Evolutionary conservation across 2,113 vertebrate genomes (phyloP), one percentile per base, ranked within the genome.

Genomic region (Phyllostomus hastatus): DNA sequence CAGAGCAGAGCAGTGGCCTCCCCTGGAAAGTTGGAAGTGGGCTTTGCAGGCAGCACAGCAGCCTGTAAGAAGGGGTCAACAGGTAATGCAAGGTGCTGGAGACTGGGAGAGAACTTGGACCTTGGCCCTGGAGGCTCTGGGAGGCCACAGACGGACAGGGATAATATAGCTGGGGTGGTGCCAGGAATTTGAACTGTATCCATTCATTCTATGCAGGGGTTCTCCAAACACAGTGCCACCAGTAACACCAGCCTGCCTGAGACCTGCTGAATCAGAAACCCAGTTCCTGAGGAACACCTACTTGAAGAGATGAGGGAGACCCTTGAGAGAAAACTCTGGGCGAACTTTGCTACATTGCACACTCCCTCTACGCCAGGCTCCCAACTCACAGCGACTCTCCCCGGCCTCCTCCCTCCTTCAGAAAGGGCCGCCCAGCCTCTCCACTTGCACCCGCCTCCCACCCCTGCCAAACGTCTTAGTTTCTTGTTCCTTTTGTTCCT

Each of bases 401-500:
- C 79, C 57, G 26, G 24, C 52, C 38, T 54, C 87, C 61, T 48
- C 72, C 54, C 67, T 95, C 61, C 57, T 75, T 43, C n/a, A 20
- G 73, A 50, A 91, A 76, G 88, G 67, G 10, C 16, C 3, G 38
- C 61, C 43, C 89, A 24, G 46, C 7, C 61, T 41, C 67, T 26
- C n/a, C 5, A 8, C 31, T 10, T 5, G 16, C 2, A 14, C 38
- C 52, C 10, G 46, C 52, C 46, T 19, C 43, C 57, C 48, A 10
- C 38, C 8, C 48, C 35, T 10, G 10, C 85, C 92, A 91, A 82
- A 76, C 50, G 26, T 72, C 88, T 85, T 67, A 1, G 16, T 93
- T 88, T 89, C 81, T 57, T 79, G 81, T 75, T 43, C 64, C 95
- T 76, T 86, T 54, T 54, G 38, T 46, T 84, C 92, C 67, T 88